These are phyloP conservation scores for Melozone crissalis DNA, from an alignment of 2,113 vertebrate genomes.

Conservation along the genomic window DNA sequence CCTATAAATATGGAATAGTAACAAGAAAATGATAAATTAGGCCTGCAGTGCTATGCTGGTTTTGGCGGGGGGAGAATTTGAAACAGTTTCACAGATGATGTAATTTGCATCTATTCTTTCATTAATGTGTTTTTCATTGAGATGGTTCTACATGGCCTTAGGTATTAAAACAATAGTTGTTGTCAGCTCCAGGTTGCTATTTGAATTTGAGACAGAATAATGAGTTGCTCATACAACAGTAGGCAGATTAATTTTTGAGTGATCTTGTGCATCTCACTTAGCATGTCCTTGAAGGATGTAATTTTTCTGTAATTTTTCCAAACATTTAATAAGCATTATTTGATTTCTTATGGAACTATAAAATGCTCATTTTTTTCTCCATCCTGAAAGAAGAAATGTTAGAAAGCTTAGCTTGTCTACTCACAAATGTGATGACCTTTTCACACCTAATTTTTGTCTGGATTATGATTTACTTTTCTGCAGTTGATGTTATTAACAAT, in stretches of 20 bases:
- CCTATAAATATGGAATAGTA: background rate
- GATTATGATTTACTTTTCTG: background rate
- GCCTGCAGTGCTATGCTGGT: background rate
- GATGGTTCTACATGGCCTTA: constrained; percentile 37
- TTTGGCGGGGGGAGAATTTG: background rate
- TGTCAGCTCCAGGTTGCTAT: constrained; percentile 10
- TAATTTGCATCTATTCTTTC: constrained; percentile 24
- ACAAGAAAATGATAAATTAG: constrained; percentile 20
- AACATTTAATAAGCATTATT: background rate
- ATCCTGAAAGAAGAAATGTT: background rate
- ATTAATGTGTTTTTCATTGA: constrained; percentile 24
- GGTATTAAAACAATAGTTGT: constrained; percentile 36
- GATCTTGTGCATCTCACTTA: constrained; percentile 25
- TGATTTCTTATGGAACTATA: background rate
- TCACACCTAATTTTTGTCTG: background rate
- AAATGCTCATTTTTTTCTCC: background rate
- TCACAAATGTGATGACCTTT: background rate
- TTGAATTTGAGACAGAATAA: constrained; percentile 30
- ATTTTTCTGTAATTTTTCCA: background rate
- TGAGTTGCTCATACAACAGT: background rate
- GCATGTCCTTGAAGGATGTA: constrained; percentile 38
- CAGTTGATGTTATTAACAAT: background rate
- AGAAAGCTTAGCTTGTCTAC: background rate
- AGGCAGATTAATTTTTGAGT: constrained; percentile 53
- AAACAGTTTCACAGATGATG: constrained; percentile 8